Base-by-base conservation (phyloP, 2,888 invertebrate species). In the Diarsia brunnea region DNA sequence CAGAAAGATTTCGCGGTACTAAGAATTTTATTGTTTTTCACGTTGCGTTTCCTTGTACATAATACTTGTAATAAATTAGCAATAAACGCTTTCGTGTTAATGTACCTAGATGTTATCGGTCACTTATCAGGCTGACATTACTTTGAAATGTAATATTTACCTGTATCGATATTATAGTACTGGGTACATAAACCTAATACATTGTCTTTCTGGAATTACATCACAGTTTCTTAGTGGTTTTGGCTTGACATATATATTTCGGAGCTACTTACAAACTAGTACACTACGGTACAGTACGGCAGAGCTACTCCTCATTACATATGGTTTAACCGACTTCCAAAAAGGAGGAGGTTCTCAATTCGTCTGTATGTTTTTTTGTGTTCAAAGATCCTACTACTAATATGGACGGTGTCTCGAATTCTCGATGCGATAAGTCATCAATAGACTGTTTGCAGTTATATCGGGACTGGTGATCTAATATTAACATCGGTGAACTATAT, bases 61-160 rank as follows among this genome's bases (percentile, higher is more conserved):
- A n/a, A 31, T 24, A 51, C 55, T 63, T 24, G 24, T 38, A 70
- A 79, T 76, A 27, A 74, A 75, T 73, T 60, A 63, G 63, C 67
- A 69, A 75, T 78, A 78, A 66, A 72, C 31, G 63, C 64, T 65
- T 77, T 72, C 58, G 60, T 83, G 70, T 75, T 81, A 78, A 72
- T 79, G 73, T 84, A 43, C 43, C n/a, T 16, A 77, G 78, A 74
- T 73, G 69, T 81, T 88, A 89, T 84, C 86, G 31, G 71, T 74
- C 60, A 69, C 69, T 82, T 89, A 90, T 86, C 85, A 79, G 68
- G 73, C 75, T 74, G 61, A 82, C 78, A 86, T 75, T 67, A 69
- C 76, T 73, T 79, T 76, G 43, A 82, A 79, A 72, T 69, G 60
- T 71, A 69, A 67, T 70, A 51, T 38, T 51, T 72, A 65, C 55